A percentile compares a stretch with the other conserved stretches of the same genome.
Conservation (phyloP, 1,140 invertebrate species). For the Melanaphis sacchari region DNA sequence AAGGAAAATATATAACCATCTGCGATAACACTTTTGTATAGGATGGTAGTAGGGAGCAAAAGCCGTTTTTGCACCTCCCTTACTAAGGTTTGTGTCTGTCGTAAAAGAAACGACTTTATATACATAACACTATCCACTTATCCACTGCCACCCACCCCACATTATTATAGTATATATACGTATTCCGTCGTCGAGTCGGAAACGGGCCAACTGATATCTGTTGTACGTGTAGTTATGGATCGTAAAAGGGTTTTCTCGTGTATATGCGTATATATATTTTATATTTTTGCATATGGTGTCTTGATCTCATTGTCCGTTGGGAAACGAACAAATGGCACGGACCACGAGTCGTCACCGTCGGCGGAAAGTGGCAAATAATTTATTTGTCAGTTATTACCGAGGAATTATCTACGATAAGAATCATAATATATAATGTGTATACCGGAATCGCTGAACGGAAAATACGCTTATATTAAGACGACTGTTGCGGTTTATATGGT, state of each 20-base stretch:
- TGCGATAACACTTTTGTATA: background rate
- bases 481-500: background rate
- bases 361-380: background rate
- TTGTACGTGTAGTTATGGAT: background rate
- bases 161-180: background rate
- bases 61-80: background rate
- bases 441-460: background rate
- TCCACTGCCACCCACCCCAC: background rate
- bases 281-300: background rate
- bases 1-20: background rate
- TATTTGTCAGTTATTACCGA: background rate
- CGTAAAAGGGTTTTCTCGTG: background rate
- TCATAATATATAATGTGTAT: background rate
- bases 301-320: background rate
- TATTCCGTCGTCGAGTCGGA: background rate
- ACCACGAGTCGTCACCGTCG: background rate
- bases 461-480: background rate
- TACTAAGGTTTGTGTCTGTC: background rate
- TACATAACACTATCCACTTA: background rate
- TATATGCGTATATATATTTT: background rate
- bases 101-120: background rate
- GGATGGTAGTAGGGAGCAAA: background rate
- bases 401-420: background rate
- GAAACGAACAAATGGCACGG: background rate
- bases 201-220: background rate